These are phyloP conservation scores for Tokudaia tokunoshimensis DNA, from an alignment of 2,797 vertebrate species.

Conservation along the genomic window DNA sequence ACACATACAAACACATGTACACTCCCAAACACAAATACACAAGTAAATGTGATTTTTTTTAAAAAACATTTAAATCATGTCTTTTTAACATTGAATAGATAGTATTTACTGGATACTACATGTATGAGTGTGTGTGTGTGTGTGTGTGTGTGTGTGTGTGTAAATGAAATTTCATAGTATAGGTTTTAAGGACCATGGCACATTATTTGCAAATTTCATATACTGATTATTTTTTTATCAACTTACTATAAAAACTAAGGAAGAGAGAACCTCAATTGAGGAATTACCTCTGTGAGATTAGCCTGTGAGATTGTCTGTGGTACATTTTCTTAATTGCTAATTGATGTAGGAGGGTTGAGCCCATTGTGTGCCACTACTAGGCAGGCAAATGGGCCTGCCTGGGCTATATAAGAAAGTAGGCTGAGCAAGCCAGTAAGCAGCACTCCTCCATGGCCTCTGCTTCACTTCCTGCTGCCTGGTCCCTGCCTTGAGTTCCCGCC, in stretches of 20 bases:
- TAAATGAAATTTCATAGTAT: neutral
- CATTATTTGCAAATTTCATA: neutral
- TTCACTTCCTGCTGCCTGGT: neutral
- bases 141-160: neutral
- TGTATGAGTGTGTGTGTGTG: neutral
- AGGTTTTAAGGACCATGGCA: neutral
- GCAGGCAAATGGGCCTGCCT: neutral
- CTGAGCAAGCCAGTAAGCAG: neutral
- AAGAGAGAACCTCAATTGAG: neutral
- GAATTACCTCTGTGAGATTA: neutral
- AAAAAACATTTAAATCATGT: neutral
- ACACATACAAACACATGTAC: neutral
- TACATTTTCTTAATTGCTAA: neutral
- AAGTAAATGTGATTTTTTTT: neutral
- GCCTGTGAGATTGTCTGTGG: neutral
- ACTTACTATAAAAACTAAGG: neutral
- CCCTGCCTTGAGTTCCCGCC: neutral
- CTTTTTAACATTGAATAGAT: neutral
- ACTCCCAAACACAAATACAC: neutral
- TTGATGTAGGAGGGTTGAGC: neutral
- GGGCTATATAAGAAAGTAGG: neutral
- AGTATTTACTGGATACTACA: neutral
- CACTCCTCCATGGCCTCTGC: neutral
- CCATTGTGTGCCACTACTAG: too few relatives aligned
- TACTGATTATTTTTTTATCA: neutral